Percentiles rank a stretch among this genome's conserved stretches.
These are phyloP conservation scores for Hipparchia sbordonii DNA, from an alignment of 2,888 invertebrate species.

Conservation along the genomic window DNA sequence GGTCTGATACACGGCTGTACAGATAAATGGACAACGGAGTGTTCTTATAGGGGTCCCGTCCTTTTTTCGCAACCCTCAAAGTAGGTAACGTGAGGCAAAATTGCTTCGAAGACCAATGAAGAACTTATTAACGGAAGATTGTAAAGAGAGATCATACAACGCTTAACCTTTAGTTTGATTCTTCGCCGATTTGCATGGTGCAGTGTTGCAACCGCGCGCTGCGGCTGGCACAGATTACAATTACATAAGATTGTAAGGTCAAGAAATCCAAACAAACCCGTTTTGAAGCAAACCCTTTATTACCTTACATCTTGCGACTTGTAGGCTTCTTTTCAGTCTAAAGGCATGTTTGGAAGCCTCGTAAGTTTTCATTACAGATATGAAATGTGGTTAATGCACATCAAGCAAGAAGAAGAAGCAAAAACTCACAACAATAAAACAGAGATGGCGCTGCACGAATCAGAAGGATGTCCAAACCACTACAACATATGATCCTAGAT, in stretches of 20 bases:
- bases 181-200: neutral
- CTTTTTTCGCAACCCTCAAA: too few relatives aligned
- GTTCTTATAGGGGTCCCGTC: too few relatives aligned
- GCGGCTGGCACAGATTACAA: constrained; percentile 7
- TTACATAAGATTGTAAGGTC: constrained; percentile 15
- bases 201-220: neutral
- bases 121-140: neutral
- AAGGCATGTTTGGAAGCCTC: neutral
- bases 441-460: too few relatives aligned
- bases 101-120: neutral
- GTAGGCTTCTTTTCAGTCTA: neutral
- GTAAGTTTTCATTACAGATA: neutral
- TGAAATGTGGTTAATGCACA: neutral
- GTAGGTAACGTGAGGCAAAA: neutral
- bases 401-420: too few relatives aligned
- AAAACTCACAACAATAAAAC: too few relatives aligned
- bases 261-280: neutral
- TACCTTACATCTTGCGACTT: neutral
- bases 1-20: too few relatives aligned
- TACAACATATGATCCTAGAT: too few relatives aligned
- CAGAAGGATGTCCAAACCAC: too few relatives aligned
- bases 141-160: constrained; percentile 10
- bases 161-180: constrained; percentile 2
- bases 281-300: neutral
- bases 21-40: too few relatives aligned